Conservation (phyloP, 2,888 invertebrate species). For the Andrena camellia region DNA sequence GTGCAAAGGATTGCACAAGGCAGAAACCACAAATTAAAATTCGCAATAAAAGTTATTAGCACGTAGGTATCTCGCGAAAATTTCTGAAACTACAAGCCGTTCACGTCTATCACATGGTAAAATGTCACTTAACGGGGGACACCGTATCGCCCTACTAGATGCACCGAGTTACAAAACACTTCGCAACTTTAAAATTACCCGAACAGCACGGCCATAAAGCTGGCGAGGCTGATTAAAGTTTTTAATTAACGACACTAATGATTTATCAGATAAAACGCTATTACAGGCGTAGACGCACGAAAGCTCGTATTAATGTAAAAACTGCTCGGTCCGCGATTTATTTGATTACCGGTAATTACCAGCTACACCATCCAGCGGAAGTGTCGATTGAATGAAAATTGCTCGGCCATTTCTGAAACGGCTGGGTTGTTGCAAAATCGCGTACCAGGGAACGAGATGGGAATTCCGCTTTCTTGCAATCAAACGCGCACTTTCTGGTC, state of each 20-base stretch:
- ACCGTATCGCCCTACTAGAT: background rate
- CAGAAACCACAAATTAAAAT: no score
- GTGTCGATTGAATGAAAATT: slow-evolving; percentile 58
- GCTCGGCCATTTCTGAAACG: slow-evolving; percentile 46
- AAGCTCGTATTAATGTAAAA: slow-evolving; percentile 31
- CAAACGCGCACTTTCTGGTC: slow-evolving; percentile 1
- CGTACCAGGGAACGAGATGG: slow-evolving; percentile 31
- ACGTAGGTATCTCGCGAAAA: no score
- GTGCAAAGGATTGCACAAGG: no score
- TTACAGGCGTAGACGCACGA: background rate
- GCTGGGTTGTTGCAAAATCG: slow-evolving; percentile 2
- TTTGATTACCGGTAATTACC: slow-evolving; percentile 65
- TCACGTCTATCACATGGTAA: background rate
- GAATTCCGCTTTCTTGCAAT: slow-evolving; percentile 30
- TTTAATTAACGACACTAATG: slow-evolving; percentile 77
- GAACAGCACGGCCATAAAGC: background rate
- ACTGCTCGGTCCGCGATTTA: slow-evolving; percentile 52
- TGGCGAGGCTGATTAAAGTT: slow-evolving; percentile 73
- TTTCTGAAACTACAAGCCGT: no score
- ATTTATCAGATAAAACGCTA: slow-evolving; percentile 67
- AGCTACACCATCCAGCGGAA: slow-evolving; percentile 33
- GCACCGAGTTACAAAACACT: background rate
- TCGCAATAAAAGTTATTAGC: no score
- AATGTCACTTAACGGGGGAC: background rate
- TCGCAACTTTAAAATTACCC: slow-evolving; percentile 41